Conservation (phyloP, 2,113 vertebrate genomes). For the Pluvianellus socialis region DNA sequence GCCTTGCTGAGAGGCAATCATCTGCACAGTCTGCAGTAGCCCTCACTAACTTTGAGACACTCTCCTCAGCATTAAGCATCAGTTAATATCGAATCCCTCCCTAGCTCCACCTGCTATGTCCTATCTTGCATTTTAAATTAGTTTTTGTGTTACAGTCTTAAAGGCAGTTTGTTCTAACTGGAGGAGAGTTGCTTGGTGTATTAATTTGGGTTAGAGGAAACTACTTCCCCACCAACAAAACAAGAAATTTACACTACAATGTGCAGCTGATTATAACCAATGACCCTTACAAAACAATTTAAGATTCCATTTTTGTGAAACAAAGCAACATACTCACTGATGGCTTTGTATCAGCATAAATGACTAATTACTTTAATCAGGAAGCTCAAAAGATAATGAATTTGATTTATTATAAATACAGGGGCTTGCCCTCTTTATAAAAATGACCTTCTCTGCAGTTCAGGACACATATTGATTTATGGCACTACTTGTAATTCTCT, state of each 20-base stretch:
- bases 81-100: no score
- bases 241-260: background rate
- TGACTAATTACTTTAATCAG: constrained; percentile 55
- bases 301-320: background rate
- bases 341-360: constrained; percentile 35
- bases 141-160: background rate
- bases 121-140: background rate
- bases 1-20: background rate
- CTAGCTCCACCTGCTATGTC: background rate
- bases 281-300: background rate
- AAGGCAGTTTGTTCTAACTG: background rate
- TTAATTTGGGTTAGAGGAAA: background rate
- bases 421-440: background rate
- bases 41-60: background rate
- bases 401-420: constrained; percentile 28
- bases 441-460: background rate
- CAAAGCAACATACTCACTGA: background rate
- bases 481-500: background rate
- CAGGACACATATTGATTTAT: constrained; percentile 29
- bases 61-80: background rate
- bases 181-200: background rate
- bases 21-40: background rate
- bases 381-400: constrained; percentile 43
- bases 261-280: background rate
- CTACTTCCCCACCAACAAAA: background rate